Conservation (phyloP, 2,797 vertebrate genomes). For the Anguilla pacifica region DNA sequence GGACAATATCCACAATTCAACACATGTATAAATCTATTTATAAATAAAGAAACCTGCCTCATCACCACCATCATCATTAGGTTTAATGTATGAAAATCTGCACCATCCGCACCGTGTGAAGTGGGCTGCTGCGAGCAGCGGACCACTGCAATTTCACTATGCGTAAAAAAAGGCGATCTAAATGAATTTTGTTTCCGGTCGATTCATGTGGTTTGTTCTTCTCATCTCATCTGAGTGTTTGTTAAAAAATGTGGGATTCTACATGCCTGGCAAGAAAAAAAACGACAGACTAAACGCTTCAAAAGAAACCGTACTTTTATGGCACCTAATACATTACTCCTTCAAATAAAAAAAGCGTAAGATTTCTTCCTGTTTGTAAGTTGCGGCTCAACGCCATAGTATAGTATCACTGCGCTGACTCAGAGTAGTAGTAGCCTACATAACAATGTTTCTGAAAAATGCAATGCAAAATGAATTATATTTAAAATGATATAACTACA, state of each 20-base stretch:
- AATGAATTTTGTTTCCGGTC: background rate
- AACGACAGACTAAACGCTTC: background rate
- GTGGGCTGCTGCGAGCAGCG: slow-evolving; percentile 19
- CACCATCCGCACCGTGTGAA: slow-evolving; percentile 15
- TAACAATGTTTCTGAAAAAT: background rate
- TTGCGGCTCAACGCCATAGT: background rate
- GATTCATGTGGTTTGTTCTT: background rate
- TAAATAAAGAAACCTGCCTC: slow-evolving; percentile 1
- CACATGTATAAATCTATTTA: background rate
- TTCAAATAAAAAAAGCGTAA: background rate
- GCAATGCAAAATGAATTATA: slow-evolving; percentile 18
- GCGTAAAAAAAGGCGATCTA: background rate
- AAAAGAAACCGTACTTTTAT: slow-evolving; percentile 9
- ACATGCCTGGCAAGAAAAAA: background rate
- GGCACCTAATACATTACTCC: background rate
- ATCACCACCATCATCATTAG: slow-evolving; percentile 7
- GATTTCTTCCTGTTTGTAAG: background rate
- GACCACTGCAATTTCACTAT: slow-evolving; percentile 21
- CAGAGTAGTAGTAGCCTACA: background rate
- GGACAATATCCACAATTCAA: background rate
- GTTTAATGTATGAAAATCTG: background rate
- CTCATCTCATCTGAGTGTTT: background rate
- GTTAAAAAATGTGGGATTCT: background rate
- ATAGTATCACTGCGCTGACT: background rate
- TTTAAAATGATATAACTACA: slow-evolving; percentile 55